Base-by-base conservation (phyloP, 1,140 invertebrate species). In the Heliconius congener region DNA sequence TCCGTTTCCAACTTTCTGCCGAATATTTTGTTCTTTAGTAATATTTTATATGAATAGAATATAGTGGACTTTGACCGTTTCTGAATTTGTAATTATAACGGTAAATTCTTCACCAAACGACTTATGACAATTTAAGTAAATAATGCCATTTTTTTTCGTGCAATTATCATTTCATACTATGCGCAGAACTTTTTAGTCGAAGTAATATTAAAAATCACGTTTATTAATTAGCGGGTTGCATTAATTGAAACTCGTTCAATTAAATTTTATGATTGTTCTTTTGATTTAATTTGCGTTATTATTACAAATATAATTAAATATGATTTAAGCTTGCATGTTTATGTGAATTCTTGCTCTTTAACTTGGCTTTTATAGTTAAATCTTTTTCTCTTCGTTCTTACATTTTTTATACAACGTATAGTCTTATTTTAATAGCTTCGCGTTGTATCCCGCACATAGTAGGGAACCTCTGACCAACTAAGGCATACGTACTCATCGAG, bases 181-280 rank as follows among this genome's bases (percentile, higher is more conserved):
- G 60, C 27, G 60, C 60, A 66, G 23, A 66, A 66, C 9, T 66
- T 66, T 66, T 66, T 66, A 30, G 23, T 27, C 27, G 11, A 27
- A 30, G 4, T 30, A 66, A 23, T 66, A 66, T 66, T 66, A 6
- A 30, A 60, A 30, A 66, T 66, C 13, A 60, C 19, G 60, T 66
- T 66, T 66, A 66, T 66, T 66, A 66, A 66, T 66, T 66, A 66
- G n/a, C 27, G n/a, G 27, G 27, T 66, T n/a, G 18, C 50, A 52
- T 52, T 52, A 52, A 52, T 19, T 52, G 50, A 52, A 52, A 52
- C 60, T 13, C 19, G n/a, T 30, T 66, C 60, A 66, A 30, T 66
- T 66, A 66, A 27, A 66, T 13, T 23, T 66, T 66, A 66, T 30
- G 30, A 30, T 66, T 27, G 11, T 66, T 30, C 27, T 66, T 27